Conservation (phyloP, 2,797 vertebrate genomes). For the Platyrinchus mystaceus region DNA sequence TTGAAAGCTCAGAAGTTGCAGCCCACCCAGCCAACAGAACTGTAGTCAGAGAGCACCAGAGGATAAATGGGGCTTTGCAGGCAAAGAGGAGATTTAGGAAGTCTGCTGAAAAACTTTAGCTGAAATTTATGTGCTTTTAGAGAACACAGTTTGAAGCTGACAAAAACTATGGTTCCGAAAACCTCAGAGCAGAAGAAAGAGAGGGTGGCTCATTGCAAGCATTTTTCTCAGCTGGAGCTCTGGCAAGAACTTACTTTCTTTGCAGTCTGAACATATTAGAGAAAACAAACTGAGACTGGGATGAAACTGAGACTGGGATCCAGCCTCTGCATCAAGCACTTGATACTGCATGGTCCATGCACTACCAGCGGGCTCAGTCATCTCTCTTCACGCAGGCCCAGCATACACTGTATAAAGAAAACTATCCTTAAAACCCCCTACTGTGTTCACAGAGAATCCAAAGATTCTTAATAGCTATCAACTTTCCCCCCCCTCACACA, state of each 20-base stretch:
- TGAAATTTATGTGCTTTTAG: not conserved
- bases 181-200: not conserved
- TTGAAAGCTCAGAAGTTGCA: not conserved
- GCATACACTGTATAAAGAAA: not conserved
- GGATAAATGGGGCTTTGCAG: not conserved
- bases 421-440: not conserved
- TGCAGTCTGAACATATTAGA: not conserved
- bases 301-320: not conserved
- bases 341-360: not conserved
- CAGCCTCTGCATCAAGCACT: not conserved
- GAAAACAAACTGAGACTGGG: not conserved
- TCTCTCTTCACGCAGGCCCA: not conserved
- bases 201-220: not conserved
- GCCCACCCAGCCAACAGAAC: slow-evolving; percentile 3
- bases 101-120: not conserved
- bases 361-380: not conserved
- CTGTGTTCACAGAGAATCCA: not conserved
- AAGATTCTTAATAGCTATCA: not conserved
- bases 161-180: not conserved
- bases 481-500: not conserved
- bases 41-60: not conserved
- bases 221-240: not conserved
- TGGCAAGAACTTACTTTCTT: not conserved
- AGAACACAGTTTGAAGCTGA: not conserved
- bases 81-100: not conserved